Evolutionary conservation across 2,888 invertebrate genomes (phyloP), one percentile per base, ranked within the genome.

Genomic region (Periphyllus acericola): DNA sequence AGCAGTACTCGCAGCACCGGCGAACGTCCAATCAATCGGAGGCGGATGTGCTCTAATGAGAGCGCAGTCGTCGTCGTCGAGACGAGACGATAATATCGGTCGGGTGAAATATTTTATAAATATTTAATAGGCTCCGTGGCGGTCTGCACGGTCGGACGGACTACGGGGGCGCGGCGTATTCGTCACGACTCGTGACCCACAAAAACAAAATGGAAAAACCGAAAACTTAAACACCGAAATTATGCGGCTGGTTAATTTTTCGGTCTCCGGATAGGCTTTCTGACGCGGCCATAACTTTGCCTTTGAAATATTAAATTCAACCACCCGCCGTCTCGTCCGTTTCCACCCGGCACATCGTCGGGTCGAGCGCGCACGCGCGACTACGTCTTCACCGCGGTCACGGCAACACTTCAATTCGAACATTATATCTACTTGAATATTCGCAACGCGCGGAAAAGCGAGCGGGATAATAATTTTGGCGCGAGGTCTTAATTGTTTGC

Each of bases 371-470:
- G 46, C 46, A 11, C 14, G 14, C 14, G 14, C 14, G 46, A 6
- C 36, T 36, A 3, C 46, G 46, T 46, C 3, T 2, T 46, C 11
- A 14, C 46, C 40, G 5, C 36, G 14, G n/a, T n/a, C 9, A 14
- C 36, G 17, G 66, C 4, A 9, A 8, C 29, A 80, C 66, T 66
- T 81, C 66, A 81, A 80, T 80, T 52, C 66, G 40, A 81, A 68
- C 80, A 32, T n/a, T n/a, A n/a, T 60, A 17, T 81, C 81, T 32
- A 68, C 68, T 81, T 68, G 46, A 46, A 81, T 46, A 81, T 81
- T 68, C 81, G 71, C 68, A 32, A 32, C 66, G 66, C 68, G 32
- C 19, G 21, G 29, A 9, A 29, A 17, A 32, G 2, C 1, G 34
- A 19, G 29, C 68, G 9, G 68, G 9, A 46, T 81, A 81, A 68